Conservation (phyloP, 2,113 vertebrate genomes). For the Climacteris rufus region DNA sequence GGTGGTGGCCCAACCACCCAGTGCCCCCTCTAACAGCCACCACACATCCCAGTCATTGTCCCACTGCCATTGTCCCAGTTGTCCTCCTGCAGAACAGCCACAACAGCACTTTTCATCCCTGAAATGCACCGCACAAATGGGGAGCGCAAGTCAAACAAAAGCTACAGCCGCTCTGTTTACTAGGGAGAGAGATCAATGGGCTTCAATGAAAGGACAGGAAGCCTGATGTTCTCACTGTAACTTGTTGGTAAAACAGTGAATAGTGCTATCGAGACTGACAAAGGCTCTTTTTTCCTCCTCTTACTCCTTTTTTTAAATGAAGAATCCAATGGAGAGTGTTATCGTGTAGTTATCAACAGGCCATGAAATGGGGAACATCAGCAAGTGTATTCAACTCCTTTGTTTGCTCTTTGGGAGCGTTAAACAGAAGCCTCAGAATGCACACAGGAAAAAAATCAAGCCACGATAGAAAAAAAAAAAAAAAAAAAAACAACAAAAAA, state of each 20-base stretch:
- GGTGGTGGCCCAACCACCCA: not conserved
- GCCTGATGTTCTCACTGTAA: slow-evolving; percentile 60
- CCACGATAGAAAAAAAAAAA: not conserved
- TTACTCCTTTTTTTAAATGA: slow-evolving; percentile 18
- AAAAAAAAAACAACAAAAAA: not conserved
- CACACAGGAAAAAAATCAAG: not conserved
- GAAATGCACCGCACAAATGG: slow-evolving; percentile 37
- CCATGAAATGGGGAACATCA: slow-evolving; percentile 55
- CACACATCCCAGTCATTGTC: not conserved
- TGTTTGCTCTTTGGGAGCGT: not conserved
- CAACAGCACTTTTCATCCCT: slow-evolving; percentile 53
- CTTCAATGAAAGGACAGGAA: slow-evolving; percentile 72
- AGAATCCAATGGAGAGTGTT: slow-evolving; percentile 47
- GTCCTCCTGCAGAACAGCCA: slow-evolving; percentile 44
- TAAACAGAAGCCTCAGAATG: not conserved
- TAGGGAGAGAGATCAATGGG: slow-evolving; percentile 63
- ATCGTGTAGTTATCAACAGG: slow-evolving; percentile 46
- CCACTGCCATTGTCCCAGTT: not conserved
- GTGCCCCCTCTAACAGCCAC: not conserved
- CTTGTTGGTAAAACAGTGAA: slow-evolving; percentile 62
- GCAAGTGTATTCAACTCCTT: slow-evolving; percentile 45
- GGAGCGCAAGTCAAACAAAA: slow-evolving; percentile 67
- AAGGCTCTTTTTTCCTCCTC: slow-evolving; percentile 12
- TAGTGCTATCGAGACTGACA: slow-evolving; percentile 51
- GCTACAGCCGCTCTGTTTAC: slow-evolving; percentile 59